Evolutionary conservation across 2,888 invertebrate species (phyloP).

Genomic region (Eugnorisma glareosa): DNA sequence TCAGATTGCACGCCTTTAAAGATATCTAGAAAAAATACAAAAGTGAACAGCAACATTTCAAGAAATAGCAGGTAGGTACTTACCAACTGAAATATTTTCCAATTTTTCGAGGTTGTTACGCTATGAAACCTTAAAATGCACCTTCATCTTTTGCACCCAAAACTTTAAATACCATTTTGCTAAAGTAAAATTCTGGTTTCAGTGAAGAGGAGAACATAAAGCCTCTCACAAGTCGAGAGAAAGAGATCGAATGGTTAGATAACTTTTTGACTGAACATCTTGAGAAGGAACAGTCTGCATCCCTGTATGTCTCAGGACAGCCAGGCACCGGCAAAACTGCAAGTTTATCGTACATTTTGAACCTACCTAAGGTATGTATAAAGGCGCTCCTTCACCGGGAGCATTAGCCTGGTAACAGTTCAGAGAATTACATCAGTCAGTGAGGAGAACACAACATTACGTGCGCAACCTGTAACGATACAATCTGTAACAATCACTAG

Average conservation of each 20-base stretch:
- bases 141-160: background rate
- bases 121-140: background rate
- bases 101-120: background rate
- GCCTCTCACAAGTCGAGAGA: constrained; percentile 94
- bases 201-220: constrained; percentile 66
- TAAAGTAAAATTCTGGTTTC: constrained; percentile 28
- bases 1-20: constrained; percentile 80
- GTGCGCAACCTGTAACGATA: no score
- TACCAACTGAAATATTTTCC: no score
- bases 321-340: constrained; percentile 99
- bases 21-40: constrained; percentile 73
- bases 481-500: background rate
- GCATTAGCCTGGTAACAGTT: background rate
- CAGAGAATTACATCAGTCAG: background rate
- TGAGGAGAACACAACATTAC: no score
- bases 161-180: background rate
- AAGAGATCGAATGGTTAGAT: constrained; percentile 93
- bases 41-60: constrained; percentile 17
- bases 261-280: constrained; percentile 93
- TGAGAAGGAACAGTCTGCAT: constrained; percentile 92
- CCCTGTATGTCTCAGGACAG: constrained; percentile 98
- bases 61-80: constrained; percentile 37
- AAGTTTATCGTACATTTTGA: constrained; percentile 94
- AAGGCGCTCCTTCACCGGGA: background rate
- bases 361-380: constrained; percentile 90